phyloP scores from a whole-genome alignment of 1,140 invertebrate genomes.

The Dryas iulia region DNA sequence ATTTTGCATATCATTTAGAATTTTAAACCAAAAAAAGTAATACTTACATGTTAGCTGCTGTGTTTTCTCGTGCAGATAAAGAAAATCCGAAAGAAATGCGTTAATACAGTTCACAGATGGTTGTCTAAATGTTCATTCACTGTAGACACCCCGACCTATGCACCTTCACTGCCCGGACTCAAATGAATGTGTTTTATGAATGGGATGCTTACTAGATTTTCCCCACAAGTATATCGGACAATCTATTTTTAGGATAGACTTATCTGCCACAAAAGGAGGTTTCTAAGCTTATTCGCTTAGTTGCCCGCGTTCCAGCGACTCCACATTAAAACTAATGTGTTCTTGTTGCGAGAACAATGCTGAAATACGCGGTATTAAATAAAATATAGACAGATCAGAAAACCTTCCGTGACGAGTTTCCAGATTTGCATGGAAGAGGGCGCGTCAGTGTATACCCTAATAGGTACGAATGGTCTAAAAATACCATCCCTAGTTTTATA shows the following conservation, averaged over 20 bases:
- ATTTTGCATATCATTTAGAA: neutral
- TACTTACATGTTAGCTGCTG: slow-evolving; percentile 37
- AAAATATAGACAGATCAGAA: slow-evolving; percentile 63
- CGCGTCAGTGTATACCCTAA: slow-evolving; percentile 64
- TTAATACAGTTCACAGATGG: slow-evolving; percentile 28
- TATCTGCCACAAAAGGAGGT: slow-evolving; percentile 23
- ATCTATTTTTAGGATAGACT: slow-evolving; percentile 65
- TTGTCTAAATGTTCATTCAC: slow-evolving; percentile 37
- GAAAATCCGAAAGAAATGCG: slow-evolving; percentile 20
- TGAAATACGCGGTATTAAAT: slow-evolving; percentile 56
- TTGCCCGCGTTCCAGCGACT: neutral
- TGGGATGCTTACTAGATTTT: slow-evolving; percentile 63
- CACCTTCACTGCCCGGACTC: slow-evolving; percentile 52
- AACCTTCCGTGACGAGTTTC: slow-evolving; percentile 67
- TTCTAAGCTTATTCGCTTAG: neutral
- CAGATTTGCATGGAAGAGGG: slow-evolving; percentile 75
- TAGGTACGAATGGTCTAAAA: slow-evolving; percentile 75
- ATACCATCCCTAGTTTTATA: slow-evolving; percentile 47
- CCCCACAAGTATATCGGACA: slow-evolving; percentile 53
- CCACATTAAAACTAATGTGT: slow-evolving; percentile 6
- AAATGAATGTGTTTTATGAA: slow-evolving; percentile 76
- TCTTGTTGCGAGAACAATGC: slow-evolving; percentile 13
- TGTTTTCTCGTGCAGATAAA: slow-evolving; percentile 15
- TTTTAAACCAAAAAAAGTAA: neutral
- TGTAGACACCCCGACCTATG: slow-evolving; percentile 41